These are phyloP conservation scores for Neosalanx taihuensis DNA, from an alignment of 2,797 vertebrate genomes.

Conservation along the genomic window DNA sequence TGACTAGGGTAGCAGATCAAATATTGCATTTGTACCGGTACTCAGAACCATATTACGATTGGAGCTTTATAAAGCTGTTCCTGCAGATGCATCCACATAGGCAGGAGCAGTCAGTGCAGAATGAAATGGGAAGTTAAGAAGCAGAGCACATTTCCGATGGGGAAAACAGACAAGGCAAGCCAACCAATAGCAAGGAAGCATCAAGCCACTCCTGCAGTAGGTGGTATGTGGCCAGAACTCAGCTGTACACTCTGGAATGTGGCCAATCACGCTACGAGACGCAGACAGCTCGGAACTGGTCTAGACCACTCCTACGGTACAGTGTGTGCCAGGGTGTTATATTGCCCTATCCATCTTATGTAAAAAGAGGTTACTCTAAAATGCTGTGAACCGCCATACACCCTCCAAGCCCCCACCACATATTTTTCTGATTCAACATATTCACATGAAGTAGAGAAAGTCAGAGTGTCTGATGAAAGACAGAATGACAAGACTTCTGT, in stretches of 20 bases:
- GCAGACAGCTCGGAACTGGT: not conserved
- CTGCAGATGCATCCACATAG: not conserved
- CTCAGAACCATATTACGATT: not conserved
- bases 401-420: too few species aligned
- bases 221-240: constrained; percentile 10
- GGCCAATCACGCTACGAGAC: not conserved
- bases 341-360: too few species aligned
- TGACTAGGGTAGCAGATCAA: too few species aligned
- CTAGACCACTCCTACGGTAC: not conserved
- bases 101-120: not conserved
- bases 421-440: too few species aligned
- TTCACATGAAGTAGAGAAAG: too few species aligned
- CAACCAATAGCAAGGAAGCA: constrained; percentile 7
- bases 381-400: too few species aligned
- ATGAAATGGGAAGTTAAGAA: not conserved
- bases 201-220: constrained; percentile 3
- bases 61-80: not conserved
- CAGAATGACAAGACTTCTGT: too few species aligned
- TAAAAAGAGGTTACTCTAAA: too few species aligned
- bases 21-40: not conserved
- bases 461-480: too few species aligned
- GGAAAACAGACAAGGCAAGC: not conserved
- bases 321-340: too few species aligned
- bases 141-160: not conserved
- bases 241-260: constrained; percentile 21